phyloP scores from a whole-genome alignment of 2,113 vertebrate species.

The Perca schrenkii region DNA sequence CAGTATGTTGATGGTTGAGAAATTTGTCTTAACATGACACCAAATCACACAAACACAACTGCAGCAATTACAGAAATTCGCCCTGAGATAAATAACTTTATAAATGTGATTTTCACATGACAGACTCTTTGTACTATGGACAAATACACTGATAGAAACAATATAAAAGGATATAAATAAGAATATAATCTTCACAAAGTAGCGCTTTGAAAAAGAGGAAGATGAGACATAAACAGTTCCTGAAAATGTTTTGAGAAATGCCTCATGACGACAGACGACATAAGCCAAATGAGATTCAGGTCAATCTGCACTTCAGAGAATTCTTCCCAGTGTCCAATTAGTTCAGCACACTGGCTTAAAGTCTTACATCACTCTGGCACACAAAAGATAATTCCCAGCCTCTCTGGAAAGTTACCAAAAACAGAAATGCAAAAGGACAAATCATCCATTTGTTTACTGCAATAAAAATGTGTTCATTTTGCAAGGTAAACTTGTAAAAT shows the following conservation, averaged over 20 bases:
- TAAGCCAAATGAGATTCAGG: slow-evolving; percentile 73
- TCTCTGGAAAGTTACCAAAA: not conserved
- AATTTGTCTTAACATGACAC: not conserved
- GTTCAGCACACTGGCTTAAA: slow-evolving; percentile 44
- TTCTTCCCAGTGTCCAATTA: slow-evolving; percentile 53
- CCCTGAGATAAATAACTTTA: not conserved
- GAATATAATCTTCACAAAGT: not conserved
- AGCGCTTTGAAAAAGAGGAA: not conserved
- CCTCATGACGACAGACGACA: slow-evolving; percentile 20
- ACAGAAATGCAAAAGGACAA: not conserved
- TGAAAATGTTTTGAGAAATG: slow-evolving; percentile 24
- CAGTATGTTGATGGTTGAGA: not conserved
- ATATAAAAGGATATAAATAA: not conserved
- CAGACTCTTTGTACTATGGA: not conserved
- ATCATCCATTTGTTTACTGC: not conserved
- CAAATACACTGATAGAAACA: not conserved
- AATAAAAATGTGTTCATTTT: not conserved
- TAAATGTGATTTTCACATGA: not conserved
- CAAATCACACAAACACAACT: not conserved
- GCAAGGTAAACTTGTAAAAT: not conserved
- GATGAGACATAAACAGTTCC: not conserved
- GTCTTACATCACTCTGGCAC: slow-evolving; percentile 58
- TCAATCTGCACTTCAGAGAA: slow-evolving; percentile 64
- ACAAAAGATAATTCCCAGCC: slow-evolving; percentile 24
- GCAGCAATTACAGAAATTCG: not conserved